These are phyloP conservation scores for Poecilia latipinna DNA, from an alignment of 2,113 vertebrate genomes.

Conservation along the genomic window DNA sequence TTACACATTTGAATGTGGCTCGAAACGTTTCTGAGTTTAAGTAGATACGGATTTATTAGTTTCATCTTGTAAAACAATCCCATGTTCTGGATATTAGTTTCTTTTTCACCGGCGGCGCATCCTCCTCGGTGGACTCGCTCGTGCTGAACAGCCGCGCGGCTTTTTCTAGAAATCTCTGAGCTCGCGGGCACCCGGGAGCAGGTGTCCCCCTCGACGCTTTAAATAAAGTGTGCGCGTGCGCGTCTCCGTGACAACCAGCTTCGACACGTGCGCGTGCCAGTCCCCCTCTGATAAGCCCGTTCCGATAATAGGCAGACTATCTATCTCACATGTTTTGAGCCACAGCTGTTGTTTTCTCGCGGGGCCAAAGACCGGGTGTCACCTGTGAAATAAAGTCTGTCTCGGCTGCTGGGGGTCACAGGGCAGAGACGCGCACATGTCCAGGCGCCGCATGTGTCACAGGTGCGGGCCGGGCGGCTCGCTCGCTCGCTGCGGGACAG, in stretches of 20 bases:
- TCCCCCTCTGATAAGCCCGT: conserved; percentile 4
- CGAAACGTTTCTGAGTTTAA: not conserved
- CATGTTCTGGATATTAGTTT: not conserved
- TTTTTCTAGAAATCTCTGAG: conserved; percentile 33
- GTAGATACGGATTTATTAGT: no score
- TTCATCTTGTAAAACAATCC: no score
- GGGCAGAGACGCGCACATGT: conserved; percentile 68
- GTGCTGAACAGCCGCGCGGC: conserved; percentile 22
- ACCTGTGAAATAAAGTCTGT: not conserved
- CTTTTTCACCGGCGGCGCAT: not conserved
- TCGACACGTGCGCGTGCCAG: conserved; percentile 11
- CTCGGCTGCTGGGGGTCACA: conserved; percentile 70
- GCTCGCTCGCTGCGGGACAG: conserved; percentile 29
- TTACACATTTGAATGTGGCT: not conserved
- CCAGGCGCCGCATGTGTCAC: conserved; percentile 70
- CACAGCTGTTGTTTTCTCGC: not conserved
- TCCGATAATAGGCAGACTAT: not conserved
- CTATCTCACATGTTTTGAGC: not conserved
- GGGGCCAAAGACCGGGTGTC: not conserved
- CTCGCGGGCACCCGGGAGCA: conserved; percentile 59
- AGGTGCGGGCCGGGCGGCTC: conserved; percentile 74
- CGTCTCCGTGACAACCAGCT: conserved; percentile 40
- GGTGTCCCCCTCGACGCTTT: conserved; percentile 74
- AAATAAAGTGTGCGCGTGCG: conserved; percentile 39
- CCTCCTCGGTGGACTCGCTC: conserved; percentile 26